These are phyloP conservation scores for Coreius guichenoti DNA, from an alignment of 2,797 vertebrate genomes.

Conservation along the genomic window DNA sequence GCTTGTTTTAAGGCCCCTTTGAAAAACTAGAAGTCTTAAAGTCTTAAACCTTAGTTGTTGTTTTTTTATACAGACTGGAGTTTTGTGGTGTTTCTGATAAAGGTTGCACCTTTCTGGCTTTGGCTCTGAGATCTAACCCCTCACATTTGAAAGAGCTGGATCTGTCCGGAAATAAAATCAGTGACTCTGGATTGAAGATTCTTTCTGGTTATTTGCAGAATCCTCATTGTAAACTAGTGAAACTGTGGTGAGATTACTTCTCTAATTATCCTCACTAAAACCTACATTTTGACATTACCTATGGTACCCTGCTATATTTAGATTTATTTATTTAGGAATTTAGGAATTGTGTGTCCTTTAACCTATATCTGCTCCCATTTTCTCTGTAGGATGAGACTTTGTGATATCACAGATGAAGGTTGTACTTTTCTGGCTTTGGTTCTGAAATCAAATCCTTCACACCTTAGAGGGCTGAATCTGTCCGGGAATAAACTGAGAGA, in stretches of 20 bases:
- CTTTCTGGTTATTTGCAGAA: background rate
- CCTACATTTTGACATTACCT: background rate
- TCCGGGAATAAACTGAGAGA: background rate
- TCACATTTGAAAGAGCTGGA: constrained; percentile 1
- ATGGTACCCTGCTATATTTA: background rate
- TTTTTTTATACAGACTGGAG: background rate
- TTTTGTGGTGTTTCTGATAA: constrained; percentile 2
- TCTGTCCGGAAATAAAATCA: background rate
- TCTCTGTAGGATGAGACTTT: background rate
- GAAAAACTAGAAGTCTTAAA: background rate
- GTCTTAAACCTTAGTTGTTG: background rate
- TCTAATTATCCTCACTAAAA: background rate
- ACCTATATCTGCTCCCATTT: background rate
- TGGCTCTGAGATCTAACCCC: background rate
- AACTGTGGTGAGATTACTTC: background rate
- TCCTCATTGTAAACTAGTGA: background rate
- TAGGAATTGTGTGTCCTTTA: background rate
- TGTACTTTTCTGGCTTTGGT: background rate
- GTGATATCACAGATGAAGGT: background rate
- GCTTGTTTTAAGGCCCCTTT: background rate
- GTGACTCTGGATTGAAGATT: constrained; percentile 1
- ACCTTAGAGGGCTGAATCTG: background rate
- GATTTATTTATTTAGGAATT: background rate
- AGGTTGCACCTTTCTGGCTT: background rate
- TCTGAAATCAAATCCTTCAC: background rate